A percentile compares a stretch with the other conserved stretches of the same genome.
Evolutionary conservation across 1,140 invertebrate species (phyloP).

Genomic region (Tachypleus tridentatus): DNA sequence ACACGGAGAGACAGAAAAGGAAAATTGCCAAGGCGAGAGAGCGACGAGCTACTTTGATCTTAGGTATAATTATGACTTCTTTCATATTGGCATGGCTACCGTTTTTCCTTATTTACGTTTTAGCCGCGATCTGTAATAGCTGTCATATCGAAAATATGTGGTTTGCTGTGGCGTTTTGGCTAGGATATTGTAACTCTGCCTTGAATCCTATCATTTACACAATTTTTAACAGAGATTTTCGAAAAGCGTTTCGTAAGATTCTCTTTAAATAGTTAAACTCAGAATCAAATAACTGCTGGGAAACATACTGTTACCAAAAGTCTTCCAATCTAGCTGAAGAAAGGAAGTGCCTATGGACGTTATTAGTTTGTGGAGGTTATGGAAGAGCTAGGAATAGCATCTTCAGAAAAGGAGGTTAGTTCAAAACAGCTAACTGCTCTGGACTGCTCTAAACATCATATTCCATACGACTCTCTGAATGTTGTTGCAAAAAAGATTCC

Average conservation of each 20-base stretch:
- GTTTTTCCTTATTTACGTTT: conserved; percentile 90
- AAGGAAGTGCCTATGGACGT: too few relatives aligned
- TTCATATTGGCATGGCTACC: conserved; percentile 99
- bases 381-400: too few relatives aligned
- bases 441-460: too few relatives aligned
- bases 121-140: conserved; percentile 60
- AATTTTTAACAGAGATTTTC: conserved; percentile 98
- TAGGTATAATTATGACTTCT: conserved; percentile 96
- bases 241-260: conserved; percentile 86
- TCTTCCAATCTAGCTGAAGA: too few relatives aligned
- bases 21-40: conserved; percentile 92
- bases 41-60: conserved; percentile 87
- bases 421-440: too few relatives aligned
- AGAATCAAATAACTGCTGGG: too few relatives aligned
- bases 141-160: conserved; percentile 52
- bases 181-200: conserved; percentile 98
- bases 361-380: too few relatives aligned
- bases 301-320: too few relatives aligned
- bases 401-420: too few relatives aligned
- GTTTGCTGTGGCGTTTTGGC: conserved; percentile 94
- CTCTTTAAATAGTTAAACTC: conserved; percentile 61
- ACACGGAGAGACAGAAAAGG: conserved; percentile 84
- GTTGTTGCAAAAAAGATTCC: too few relatives aligned
- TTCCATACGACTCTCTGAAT: too few relatives aligned
- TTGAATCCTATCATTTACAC: conserved; percentile 98